Evolutionary conservation across 2,797 vertebrate species (phyloP).

Genomic region (Thripadectes ignobilis): DNA sequence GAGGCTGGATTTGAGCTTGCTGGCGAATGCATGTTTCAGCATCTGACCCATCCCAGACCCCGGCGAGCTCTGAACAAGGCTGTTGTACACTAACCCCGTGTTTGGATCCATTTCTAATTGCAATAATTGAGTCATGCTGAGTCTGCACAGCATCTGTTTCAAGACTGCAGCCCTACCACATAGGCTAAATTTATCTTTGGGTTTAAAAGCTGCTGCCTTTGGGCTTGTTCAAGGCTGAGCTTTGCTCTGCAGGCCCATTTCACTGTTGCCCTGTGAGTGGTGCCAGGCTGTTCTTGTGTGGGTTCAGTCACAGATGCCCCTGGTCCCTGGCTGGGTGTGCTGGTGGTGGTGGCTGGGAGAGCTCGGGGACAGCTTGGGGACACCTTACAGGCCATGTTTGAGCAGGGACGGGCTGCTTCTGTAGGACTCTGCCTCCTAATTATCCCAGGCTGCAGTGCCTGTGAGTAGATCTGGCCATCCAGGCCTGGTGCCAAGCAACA

Average conservation of each 20-base stretch:
- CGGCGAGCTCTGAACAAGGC: not conserved
- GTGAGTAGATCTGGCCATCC: not conserved
- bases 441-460: not conserved
- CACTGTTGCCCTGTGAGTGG: not conserved
- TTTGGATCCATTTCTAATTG: not conserved
- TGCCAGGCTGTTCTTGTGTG: not conserved
- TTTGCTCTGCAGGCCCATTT: not conserved
- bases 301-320: not conserved
- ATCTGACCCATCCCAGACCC: not conserved
- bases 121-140: not conserved
- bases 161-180: not conserved
- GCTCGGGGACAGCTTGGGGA: not conserved
- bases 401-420: not conserved
- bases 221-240: not conserved
- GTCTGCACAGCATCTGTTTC: not conserved
- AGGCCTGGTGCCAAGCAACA: not conserved
- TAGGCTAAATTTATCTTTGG: not conserved
- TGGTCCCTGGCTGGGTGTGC: not conserved
- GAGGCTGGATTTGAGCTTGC: not conserved
- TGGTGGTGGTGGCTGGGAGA: not conserved
- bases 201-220: not conserved
- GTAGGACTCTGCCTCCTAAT: not conserved
- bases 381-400: not conserved
- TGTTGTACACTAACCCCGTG: not conserved
- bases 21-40: not conserved